Conservation (phyloP, 2,797 vertebrate genomes). For the Anguilla obscura region DNA sequence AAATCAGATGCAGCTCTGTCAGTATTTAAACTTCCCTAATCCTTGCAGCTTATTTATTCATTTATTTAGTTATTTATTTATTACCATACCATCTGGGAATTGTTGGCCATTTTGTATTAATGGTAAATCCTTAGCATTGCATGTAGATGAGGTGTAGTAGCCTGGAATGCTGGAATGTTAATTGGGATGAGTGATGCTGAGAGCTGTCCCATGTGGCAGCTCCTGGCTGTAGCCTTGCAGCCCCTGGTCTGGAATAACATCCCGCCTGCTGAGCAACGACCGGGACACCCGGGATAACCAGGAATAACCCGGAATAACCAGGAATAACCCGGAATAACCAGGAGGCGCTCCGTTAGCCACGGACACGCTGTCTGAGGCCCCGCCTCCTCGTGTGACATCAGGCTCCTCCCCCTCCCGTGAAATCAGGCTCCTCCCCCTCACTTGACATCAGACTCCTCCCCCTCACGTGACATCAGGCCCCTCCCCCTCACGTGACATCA, state of each 20-base stretch:
- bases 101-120: neutral
- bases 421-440: no score
- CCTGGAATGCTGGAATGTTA: neutral
- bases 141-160: neutral
- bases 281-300: neutral
- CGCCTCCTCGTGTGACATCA: no score
- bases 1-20: neutral
- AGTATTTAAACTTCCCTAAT: neutral
- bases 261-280: neutral
- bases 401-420: no score
- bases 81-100: neutral
- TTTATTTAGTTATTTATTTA: neutral
- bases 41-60: neutral
- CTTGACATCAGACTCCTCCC: no score
- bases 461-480: no score
- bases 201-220: neutral
- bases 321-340: no score
- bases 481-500: no score
- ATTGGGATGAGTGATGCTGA: neutral
- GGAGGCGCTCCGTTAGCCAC: neutral
- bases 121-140: neutral
- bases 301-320: no score
- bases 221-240: neutral
- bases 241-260: neutral
- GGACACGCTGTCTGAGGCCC: neutral